phyloP scores from a whole-genome alignment of 2,888 invertebrate genomes.

The Latheticus oryzae region DNA sequence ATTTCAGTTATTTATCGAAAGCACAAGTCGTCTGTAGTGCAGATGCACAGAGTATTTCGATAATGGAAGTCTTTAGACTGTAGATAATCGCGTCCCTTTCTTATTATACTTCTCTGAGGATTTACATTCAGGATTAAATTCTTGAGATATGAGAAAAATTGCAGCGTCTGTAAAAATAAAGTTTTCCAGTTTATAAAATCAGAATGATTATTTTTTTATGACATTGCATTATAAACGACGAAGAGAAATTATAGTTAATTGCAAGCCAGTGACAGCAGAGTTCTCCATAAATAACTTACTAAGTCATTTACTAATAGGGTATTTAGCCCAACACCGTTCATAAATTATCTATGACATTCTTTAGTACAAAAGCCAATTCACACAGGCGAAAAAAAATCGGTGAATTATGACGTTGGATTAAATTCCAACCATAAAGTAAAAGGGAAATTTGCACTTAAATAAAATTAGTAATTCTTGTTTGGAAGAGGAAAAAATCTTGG shows the following conservation, averaged over 20 bases:
- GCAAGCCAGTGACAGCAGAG: slow-evolving; percentile 36
- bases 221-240: no score
- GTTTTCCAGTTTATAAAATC: not conserved
- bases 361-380: slow-evolving; percentile 28
- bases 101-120: slow-evolving; percentile 51
- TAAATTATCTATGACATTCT: slow-evolving; percentile 36
- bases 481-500: slow-evolving; percentile 4
- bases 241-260: slow-evolving; percentile 32
- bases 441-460: no score
- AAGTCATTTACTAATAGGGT: slow-evolving; percentile 42
- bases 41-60: slow-evolving; percentile 51
- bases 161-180: slow-evolving; percentile 23
- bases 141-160: slow-evolving; percentile 45
- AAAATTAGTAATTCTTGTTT: not conserved
- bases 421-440: no score
- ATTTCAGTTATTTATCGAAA: slow-evolving; percentile 34
- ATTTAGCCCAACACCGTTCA: slow-evolving; percentile 31
- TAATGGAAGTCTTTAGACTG: slow-evolving; percentile 56
- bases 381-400: slow-evolving; percentile 2
- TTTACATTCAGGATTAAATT: slow-evolving; percentile 53
- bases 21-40: slow-evolving; percentile 30
- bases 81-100: slow-evolving; percentile 55
- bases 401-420: slow-evolving; percentile 13
- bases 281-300: slow-evolving; percentile 41
- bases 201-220: no score